A percentile compares a stretch with the other conserved stretches of the same genome.
These are phyloP conservation scores for Osmerus mordax DNA, from an alignment of 2,113 vertebrate genomes.

Conservation along the genomic window DNA sequence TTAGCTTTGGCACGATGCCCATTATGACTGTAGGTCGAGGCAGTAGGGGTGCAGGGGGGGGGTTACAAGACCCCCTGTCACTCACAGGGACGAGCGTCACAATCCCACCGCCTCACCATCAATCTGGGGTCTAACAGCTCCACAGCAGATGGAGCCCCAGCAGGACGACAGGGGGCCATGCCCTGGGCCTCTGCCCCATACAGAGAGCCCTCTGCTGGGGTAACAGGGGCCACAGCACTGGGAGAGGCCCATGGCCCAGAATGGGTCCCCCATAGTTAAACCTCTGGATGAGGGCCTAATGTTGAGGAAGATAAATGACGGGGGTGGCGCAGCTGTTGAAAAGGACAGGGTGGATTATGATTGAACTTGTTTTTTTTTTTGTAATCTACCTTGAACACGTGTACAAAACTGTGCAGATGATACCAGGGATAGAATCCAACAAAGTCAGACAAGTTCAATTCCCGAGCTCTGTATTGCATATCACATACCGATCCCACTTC, in stretches of 20 bases:
- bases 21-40: constrained; percentile 44
- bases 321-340: neutral
- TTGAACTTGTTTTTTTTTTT: neutral
- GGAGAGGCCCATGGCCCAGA: constrained; percentile 45
- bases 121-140: constrained; percentile 68
- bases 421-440: neutral
- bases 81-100: constrained; percentile 64
- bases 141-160: constrained; percentile 67
- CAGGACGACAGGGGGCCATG: constrained; percentile 62
- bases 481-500: neutral
- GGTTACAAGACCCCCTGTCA: constrained; percentile 63
- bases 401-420: neutral
- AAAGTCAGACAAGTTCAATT: neutral
- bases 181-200: constrained; percentile 56
- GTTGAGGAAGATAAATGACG: constrained; percentile 64
- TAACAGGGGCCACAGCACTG: constrained; percentile 54
- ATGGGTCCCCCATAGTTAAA: constrained; percentile 59
- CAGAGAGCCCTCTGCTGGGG: constrained; percentile 51
- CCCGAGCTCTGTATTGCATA: neutral
- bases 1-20: constrained; percentile 66
- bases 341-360: neutral
- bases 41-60: constrained; percentile 41
- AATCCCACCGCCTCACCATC: constrained; percentile 64
- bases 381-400: neutral
- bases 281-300: constrained; percentile 67